A percentile compares a stretch with the other conserved stretches of the same genome.
Conservation (phyloP, 2,888 invertebrate genomes). For the Melieria omissa region DNA sequence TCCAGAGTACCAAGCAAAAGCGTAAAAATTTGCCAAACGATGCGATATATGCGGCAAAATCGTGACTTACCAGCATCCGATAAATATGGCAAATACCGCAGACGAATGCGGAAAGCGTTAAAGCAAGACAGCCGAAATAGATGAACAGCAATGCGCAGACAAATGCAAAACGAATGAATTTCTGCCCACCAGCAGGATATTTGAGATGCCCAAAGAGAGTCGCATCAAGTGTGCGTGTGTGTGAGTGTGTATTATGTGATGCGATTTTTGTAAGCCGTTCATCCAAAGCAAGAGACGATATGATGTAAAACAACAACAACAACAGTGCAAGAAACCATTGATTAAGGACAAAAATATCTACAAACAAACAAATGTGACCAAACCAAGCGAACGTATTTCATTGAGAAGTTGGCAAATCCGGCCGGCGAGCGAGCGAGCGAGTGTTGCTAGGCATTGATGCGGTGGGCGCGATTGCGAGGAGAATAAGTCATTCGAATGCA, state of each 20-base stretch:
- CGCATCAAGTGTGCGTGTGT: neutral
- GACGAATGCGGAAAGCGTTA: constrained; percentile 49
- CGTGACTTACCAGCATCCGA: constrained; percentile 64
- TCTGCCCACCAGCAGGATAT: constrained; percentile 65
- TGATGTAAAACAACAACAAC: constrained; percentile 37
- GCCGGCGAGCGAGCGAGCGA: neutral
- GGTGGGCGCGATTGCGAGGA: constrained; percentile 5
- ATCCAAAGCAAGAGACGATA: constrained; percentile 1
- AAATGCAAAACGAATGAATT: constrained; percentile 39
- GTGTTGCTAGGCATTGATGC: neutral
- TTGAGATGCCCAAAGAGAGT: constrained; percentile 57
- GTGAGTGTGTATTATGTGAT: neutral
- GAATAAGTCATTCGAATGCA: constrained; percentile 30
- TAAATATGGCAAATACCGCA: constrained; percentile 55
- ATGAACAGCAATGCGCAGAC: constrained; percentile 26
- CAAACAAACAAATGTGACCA: constrained; percentile 29
- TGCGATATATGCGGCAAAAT: constrained; percentile 45
- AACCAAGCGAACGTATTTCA: constrained; percentile 64
- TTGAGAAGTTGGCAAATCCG: constrained; percentile 57
- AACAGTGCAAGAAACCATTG: constrained; percentile 46
- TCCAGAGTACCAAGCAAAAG: no score
- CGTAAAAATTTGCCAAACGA: constrained; percentile 14
- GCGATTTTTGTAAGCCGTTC: no score
- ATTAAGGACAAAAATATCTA: constrained; percentile 40
- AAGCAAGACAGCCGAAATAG: constrained; percentile 11